These are phyloP conservation scores for Scleropages formosus DNA, from an alignment of 2,797 vertebrate species.

Conservation along the genomic window DNA sequence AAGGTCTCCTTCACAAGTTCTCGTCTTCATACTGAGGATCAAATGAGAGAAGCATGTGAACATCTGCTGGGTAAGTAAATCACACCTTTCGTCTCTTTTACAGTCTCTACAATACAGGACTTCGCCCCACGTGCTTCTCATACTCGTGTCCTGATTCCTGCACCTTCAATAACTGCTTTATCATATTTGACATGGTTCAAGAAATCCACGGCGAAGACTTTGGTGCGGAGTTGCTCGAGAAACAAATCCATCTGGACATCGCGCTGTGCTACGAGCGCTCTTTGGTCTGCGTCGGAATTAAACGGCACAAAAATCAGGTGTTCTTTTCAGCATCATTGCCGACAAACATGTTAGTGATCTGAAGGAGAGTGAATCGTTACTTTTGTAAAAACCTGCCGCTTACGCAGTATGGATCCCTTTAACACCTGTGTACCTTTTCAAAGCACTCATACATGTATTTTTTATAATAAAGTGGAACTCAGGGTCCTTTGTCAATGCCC, in stretches of 20 bases:
- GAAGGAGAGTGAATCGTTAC: too few species aligned
- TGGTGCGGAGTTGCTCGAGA: constrained; percentile 40
- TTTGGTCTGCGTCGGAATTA: constrained; percentile 58
- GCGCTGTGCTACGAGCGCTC: constrained; percentile 60
- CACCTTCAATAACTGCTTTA: not conserved
- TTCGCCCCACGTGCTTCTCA: too few species aligned
- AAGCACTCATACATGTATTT: too few species aligned
- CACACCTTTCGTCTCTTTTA: not conserved
- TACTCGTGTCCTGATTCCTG: not conserved
- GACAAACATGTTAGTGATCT: too few species aligned
- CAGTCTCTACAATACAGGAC: too few species aligned
- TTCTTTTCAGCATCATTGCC: not conserved
- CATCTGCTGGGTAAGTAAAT: constrained; percentile 55
- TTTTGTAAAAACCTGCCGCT: too few species aligned
- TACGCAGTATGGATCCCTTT: too few species aligned
- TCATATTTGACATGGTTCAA: constrained; percentile 24
- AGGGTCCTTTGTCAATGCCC: not conserved
- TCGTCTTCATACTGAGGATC: constrained; percentile 35
- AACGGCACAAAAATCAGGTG: constrained; percentile 40
- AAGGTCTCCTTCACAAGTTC: constrained; percentile 43
- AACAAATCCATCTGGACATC: constrained; percentile 47
- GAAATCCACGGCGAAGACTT: constrained; percentile 52
- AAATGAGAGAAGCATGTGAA: constrained; percentile 50
- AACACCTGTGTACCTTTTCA: too few species aligned
- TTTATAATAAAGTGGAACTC: not conserved